Conservation (phyloP, 2,888 invertebrate genomes). For the Tupiocoris notatus region DNA sequence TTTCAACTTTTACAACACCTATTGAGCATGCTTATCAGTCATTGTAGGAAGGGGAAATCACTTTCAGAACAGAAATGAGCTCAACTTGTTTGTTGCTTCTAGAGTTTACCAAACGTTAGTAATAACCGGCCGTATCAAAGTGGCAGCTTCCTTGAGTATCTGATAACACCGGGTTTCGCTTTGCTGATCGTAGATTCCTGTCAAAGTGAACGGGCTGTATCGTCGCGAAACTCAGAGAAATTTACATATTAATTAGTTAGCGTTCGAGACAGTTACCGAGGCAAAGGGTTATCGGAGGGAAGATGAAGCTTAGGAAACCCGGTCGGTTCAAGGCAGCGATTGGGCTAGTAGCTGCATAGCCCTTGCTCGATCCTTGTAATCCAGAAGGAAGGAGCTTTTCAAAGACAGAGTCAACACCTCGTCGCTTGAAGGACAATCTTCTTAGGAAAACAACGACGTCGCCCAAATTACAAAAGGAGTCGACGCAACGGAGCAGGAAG, state of each 20-base stretch:
- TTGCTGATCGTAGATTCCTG: too few species aligned
- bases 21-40: too few species aligned
- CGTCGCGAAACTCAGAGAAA: background rate
- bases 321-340: background rate
- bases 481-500: too few species aligned
- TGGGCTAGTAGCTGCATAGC: background rate
- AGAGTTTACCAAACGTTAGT: too few species aligned
- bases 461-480: slow-evolving; percentile 40
- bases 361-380: background rate
- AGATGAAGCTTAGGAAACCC: background rate
- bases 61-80: too few species aligned
- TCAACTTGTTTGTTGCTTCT: too few species aligned
- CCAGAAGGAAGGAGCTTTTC: background rate
- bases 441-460: slow-evolving; percentile 36
- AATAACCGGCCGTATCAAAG: too few species aligned
- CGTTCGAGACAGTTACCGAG: background rate
- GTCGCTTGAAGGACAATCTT: slow-evolving; percentile 26
- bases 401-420: slow-evolving; percentile 33
- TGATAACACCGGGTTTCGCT: too few species aligned
- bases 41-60: too few species aligned
- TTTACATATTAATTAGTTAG: background rate
- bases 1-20: too few species aligned
- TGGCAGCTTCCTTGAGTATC: too few species aligned
- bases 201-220: too few species aligned
- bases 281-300: background rate